A percentile compares a stretch with the other conserved stretches of the same genome.
phyloP scores from a whole-genome alignment of 2,888 invertebrate genomes.

The Alviniconcha strummeri region DNA sequence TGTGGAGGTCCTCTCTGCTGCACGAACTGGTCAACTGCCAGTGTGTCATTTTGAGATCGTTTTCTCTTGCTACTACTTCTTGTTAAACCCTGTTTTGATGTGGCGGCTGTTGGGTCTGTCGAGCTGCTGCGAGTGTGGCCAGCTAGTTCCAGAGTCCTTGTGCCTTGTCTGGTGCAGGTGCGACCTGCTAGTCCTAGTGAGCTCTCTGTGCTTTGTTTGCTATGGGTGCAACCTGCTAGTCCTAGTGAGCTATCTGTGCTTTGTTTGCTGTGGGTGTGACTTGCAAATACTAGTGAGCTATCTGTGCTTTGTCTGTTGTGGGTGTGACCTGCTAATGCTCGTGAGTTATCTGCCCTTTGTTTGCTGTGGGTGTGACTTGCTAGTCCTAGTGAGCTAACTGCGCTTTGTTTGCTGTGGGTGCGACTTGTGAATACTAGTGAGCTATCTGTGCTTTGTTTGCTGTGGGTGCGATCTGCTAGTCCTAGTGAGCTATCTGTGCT shows the following conservation, averaged over 20 bases:
- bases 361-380: neutral
- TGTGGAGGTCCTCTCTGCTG: neutral
- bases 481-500: neutral
- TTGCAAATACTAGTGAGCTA: neutral
- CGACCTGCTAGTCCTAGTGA: neutral
- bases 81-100: slow-evolving; percentile 17
- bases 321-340: neutral
- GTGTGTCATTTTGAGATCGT: neutral
- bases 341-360: neutral
- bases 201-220: neutral
- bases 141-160: no score
- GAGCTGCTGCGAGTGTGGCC: neutral
- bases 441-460: neutral
- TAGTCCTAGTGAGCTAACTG: neutral
- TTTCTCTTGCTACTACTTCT: neutral
- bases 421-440: neutral
- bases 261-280: neutral
- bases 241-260: neutral
- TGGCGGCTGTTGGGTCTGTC: neutral
- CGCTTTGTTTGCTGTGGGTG: neutral
- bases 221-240: neutral
- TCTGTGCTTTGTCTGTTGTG: neutral
- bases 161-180: neutral
- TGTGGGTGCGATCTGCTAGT: neutral
- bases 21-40: neutral